These are phyloP conservation scores for Cephalopachus bancanus DNA, from an alignment of 2,797 vertebrate species.

Conservation along the genomic window DNA sequence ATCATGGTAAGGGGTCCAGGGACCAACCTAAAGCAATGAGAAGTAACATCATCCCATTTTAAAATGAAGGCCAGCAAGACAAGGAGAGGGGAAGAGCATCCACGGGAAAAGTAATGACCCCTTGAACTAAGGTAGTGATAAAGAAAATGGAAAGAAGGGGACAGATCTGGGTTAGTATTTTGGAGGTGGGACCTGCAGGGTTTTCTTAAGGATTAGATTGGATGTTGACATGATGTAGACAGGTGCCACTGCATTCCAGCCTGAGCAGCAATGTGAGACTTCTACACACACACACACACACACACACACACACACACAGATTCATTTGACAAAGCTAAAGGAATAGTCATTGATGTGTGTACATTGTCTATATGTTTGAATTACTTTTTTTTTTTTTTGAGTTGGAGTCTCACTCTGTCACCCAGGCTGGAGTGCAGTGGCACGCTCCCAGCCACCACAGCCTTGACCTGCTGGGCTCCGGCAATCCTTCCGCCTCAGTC, in stretches of 20 bases:
- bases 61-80: constrained; percentile 24
- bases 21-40: not conserved
- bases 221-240: not conserved
- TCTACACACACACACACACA: no score
- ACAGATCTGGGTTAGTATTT: not conserved
- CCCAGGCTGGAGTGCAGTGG: no score
- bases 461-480: no score
- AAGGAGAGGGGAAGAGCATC: not conserved
- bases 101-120: not conserved
- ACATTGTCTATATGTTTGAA: not conserved
- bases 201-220: not conserved
- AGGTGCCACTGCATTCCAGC: not conserved
- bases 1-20: not conserved
- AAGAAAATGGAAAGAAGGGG: not conserved
- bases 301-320: no score
- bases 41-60: not conserved
- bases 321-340: constrained; percentile 19
- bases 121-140: not conserved
- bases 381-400: not conserved
- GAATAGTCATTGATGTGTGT: not conserved
- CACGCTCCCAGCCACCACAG: no score
- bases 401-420: no score
- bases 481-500: no score
- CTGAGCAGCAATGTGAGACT: not conserved
- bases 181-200: not conserved